A percentile compares a stretch with the other conserved stretches of the same genome.
phyloP scores from a whole-genome alignment of 2,113 vertebrate genomes.

The Myanophis thanlyinensis region DNA sequence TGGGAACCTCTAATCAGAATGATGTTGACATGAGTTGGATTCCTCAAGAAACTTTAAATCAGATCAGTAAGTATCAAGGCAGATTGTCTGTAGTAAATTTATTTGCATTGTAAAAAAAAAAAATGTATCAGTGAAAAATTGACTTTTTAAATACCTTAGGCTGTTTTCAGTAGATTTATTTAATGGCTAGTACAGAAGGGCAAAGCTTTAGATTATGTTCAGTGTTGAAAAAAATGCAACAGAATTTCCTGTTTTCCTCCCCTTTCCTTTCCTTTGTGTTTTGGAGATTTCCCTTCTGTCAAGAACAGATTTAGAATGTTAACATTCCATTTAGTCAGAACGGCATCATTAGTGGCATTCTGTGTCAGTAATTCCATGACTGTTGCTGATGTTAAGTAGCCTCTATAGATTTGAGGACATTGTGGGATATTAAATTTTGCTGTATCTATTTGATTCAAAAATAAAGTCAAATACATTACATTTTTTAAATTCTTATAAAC shows the following conservation, averaged over 20 bases:
- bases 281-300: background rate
- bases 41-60: slow-evolving; percentile 96
- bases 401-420: background rate
- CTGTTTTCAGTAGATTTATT: background rate
- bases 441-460: background rate
- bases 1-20: slow-evolving; percentile 93
- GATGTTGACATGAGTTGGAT: slow-evolving; percentile 99
- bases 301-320: background rate
- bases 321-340: background rate
- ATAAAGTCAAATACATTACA: background rate
- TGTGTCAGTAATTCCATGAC: background rate
- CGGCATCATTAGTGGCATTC: background rate
- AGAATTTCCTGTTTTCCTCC: background rate
- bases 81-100: background rate
- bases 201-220: background rate
- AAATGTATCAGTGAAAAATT: background rate
- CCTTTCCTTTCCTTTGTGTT: background rate
- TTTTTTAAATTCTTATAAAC: slow-evolving; percentile 22
- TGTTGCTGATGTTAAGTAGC: background rate
- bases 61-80: slow-evolving; percentile 88
- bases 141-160: background rate
- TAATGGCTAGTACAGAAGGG: background rate
- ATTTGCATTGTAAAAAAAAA: background rate
- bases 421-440: background rate
- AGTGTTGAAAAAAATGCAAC: background rate